Conservation (phyloP, 1,140 invertebrate genomes). For the Camponotus vicinus region DNA sequence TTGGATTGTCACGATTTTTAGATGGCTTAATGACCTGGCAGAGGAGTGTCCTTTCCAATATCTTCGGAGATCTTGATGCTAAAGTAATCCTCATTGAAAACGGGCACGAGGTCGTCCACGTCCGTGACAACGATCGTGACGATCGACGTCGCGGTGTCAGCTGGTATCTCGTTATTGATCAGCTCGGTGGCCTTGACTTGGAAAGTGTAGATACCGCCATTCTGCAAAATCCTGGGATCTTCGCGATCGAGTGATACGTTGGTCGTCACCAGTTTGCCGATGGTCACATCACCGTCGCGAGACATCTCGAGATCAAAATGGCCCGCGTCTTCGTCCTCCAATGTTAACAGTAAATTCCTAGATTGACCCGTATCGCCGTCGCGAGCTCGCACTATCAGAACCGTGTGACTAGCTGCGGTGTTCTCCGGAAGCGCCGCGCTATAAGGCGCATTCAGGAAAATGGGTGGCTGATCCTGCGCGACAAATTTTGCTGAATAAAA, state of each 20-base stretch:
- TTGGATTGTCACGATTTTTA: not conserved
- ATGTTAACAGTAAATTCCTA: slow-evolving; percentile 88
- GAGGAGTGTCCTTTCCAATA: slow-evolving; percentile 89
- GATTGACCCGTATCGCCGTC: slow-evolving; percentile 93
- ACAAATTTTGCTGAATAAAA: not conserved
- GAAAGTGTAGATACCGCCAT: slow-evolving; percentile 93
- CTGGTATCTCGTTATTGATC: slow-evolving; percentile 90
- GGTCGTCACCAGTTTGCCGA: slow-evolving; percentile 88
- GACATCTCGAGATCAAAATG: slow-evolving; percentile 89
- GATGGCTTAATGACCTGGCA: slow-evolving; percentile 83
- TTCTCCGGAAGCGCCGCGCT: slow-evolving; percentile 92
- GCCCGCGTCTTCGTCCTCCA: slow-evolving; percentile 89
- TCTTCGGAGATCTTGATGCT: slow-evolving; percentile 92
- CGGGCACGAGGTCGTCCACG: slow-evolving; percentile 93
- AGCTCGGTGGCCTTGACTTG: slow-evolving; percentile 91
- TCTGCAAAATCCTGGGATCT: slow-evolving; percentile 90
- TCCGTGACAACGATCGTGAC: slow-evolving; percentile 94
- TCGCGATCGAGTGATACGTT: slow-evolving; percentile 91
- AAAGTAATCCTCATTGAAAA: slow-evolving; percentile 90
- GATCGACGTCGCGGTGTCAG: slow-evolving; percentile 89
- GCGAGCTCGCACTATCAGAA: slow-evolving; percentile 90
- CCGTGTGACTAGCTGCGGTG: slow-evolving; percentile 87
- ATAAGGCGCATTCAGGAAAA: slow-evolving; percentile 92
- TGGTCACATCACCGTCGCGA: slow-evolving; percentile 85
- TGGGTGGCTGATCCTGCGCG: slow-evolving; percentile 91